Percentiles rank a stretch among this genome's conserved stretches.
Evolutionary conservation across 2,113 vertebrate species (phyloP).

Genomic region (Lagenorhynchus albirostris): DNA sequence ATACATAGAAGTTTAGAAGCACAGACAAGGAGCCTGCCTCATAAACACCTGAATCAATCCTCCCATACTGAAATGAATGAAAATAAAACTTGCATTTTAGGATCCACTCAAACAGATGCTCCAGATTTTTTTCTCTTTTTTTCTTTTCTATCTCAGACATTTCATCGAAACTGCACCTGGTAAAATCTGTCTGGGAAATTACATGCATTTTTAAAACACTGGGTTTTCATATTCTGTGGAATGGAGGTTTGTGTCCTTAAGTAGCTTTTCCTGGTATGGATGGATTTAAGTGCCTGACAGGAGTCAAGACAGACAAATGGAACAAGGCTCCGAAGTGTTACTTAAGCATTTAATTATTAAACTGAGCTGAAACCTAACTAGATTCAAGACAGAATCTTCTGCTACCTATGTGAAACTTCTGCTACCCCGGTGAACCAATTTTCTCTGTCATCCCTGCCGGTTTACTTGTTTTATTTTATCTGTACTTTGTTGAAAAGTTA

Average conservation of each 20-base stretch:
- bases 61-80: not conserved
- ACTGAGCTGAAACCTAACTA: not conserved
- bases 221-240: not conserved
- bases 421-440: not conserved
- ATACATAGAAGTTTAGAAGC: not conserved
- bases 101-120: conserved; percentile 49
- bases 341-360: not conserved
- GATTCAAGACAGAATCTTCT: not conserved
- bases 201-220: conserved; percentile 16
- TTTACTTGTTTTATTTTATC: not conserved
- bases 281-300: not conserved
- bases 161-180: conserved; percentile 54
- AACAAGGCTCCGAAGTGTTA: not conserved
- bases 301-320: not conserved
- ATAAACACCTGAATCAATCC: not conserved
- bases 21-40: not conserved
- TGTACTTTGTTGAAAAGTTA: not conserved
- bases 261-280: not conserved
- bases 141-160: conserved; percentile 16
- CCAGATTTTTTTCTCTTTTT: not conserved
- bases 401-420: not conserved
- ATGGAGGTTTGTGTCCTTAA: conserved; percentile 40
- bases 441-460: not conserved
- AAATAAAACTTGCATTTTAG: conserved; percentile 50
- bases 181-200: conserved; percentile 43